phyloP scores from a whole-genome alignment of 2,113 vertebrate species.

The Agapornis roseicollis region DNA sequence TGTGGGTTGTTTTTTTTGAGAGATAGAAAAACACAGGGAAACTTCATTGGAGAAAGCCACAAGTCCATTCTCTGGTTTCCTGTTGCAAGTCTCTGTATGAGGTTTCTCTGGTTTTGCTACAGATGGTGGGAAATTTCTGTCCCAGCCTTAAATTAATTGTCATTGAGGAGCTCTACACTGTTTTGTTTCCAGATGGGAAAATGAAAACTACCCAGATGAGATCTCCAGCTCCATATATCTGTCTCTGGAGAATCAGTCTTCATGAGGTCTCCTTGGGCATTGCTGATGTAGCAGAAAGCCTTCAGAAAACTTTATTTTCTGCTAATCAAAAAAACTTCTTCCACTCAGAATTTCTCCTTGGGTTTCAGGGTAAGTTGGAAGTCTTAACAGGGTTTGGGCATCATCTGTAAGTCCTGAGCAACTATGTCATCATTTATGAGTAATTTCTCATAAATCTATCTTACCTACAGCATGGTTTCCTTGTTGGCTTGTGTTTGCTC shows the following conservation, averaged over 20 bases:
- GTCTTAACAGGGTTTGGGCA: neutral
- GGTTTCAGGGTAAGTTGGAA: neutral
- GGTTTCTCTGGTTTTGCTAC: neutral
- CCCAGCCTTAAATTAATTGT: neutral
- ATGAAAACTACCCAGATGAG: neutral
- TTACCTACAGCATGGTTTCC: neutral
- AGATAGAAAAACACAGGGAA: neutral
- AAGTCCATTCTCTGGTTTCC: neutral
- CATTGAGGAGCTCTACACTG: neutral
- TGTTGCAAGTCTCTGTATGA: neutral
- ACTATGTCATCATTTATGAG: neutral
- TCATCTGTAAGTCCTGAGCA: neutral
- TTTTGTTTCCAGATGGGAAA: neutral
- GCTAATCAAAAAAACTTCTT: neutral
- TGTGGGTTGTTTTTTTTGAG: neutral
- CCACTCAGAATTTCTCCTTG: neutral
- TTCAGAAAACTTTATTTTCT: neutral
- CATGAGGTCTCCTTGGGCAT: neutral
- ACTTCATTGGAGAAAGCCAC: neutral
- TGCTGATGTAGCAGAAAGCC: neutral
- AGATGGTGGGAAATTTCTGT: neutral
- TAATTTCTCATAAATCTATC: neutral
- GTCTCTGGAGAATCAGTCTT: neutral
- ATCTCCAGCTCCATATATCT: neutral
- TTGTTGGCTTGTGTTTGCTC: neutral